Evolutionary conservation across 64 coral and sea anemone species (phyloP).

Genomic region (Acropora yongei): DNA sequence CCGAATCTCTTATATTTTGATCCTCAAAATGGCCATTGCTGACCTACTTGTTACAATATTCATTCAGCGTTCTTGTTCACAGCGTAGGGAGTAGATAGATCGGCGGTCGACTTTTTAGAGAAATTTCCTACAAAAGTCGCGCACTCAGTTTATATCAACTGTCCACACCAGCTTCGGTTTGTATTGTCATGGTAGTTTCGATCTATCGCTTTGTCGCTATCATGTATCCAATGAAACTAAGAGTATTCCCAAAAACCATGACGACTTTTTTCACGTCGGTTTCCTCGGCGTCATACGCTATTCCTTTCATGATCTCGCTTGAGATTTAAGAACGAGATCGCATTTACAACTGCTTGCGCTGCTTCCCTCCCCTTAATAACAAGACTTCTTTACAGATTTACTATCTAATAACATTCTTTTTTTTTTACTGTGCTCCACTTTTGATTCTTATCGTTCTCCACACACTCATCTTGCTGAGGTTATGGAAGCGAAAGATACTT

Average conservation of each 20-base stretch:
- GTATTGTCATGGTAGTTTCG: no score
- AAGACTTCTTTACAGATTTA: no score
- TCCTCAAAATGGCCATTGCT: conserved; percentile 64
- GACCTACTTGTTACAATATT: conserved; percentile 49
- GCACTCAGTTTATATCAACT: background rate
- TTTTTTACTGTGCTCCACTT: conserved; percentile 42
- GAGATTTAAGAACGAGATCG: no score
- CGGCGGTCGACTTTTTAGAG: conserved; percentile 34
- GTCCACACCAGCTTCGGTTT: no score
- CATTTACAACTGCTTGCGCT: no score
- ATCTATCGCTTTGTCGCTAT: no score
- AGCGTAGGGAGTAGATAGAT: conserved; percentile 29
- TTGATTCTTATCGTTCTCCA: background rate
- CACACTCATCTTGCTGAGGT: conserved; percentile 35
- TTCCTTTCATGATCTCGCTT: background rate
- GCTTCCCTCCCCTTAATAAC: no score
- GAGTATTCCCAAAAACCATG: no score
- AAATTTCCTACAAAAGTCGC: conserved; percentile 42
- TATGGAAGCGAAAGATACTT: conserved; percentile 69
- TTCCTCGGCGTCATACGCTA: no score
- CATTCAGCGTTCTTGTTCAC: background rate
- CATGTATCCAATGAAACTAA: no score
- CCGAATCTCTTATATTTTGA: conserved; percentile 31
- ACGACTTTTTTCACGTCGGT: no score
- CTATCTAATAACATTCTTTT: background rate